These are phyloP conservation scores for Apamea anceps DNA, from an alignment of 2,888 invertebrate species.

Conservation along the genomic window DNA sequence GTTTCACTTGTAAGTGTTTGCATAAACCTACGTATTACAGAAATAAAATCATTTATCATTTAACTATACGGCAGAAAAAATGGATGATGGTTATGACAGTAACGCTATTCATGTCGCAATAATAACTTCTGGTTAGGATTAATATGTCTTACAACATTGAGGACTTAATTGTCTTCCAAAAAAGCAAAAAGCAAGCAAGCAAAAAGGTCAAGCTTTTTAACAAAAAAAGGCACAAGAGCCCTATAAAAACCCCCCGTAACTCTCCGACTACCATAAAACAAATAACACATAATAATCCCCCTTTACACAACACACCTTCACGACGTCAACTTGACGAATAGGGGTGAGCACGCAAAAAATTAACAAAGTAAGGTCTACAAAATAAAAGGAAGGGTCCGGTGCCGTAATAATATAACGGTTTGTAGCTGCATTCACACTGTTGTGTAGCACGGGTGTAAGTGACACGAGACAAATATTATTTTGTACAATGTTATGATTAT, in stretches of 20 bases:
- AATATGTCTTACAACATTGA: neutral
- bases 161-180: neutral
- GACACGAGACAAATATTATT: neutral
- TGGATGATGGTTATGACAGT: neutral
- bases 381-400: conserved; percentile 65
- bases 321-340: conserved; percentile 52
- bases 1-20: no score
- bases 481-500: neutral
- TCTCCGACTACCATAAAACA: conserved; percentile 41
- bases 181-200: conserved; percentile 4
- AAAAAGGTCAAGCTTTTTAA: conserved; percentile 5
- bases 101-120: neutral
- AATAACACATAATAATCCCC: conserved; percentile 58
- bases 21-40: no score
- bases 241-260: conserved; percentile 25
- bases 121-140: neutral
- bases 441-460: conserved; percentile 35
- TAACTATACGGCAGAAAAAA: neutral
- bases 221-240: conserved; percentile 2
- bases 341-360: conserved; percentile 68
- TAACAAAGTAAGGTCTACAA: conserved; percentile 70
- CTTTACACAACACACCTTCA: conserved; percentile 55
- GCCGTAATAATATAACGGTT: conserved; percentile 63
- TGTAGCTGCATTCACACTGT: conserved; percentile 62
- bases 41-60: no score